Evolutionary conservation across 2,797 vertebrate species (phyloP), one percentile per base, ranked within the genome.

Genomic region (Alca torda): DNA sequence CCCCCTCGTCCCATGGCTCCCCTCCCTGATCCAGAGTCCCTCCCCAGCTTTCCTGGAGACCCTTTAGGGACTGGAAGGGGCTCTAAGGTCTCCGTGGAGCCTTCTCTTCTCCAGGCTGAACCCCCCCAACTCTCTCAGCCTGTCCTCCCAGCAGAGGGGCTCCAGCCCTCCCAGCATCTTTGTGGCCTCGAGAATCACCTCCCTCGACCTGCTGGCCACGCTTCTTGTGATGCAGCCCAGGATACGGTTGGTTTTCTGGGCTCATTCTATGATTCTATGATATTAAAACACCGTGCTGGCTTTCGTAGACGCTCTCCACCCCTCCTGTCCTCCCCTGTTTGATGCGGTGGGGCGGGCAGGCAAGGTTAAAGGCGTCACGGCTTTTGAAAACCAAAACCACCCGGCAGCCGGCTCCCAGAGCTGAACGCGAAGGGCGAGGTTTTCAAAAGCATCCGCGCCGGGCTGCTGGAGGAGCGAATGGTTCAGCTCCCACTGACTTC

Each of bases 401-500:
- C n/a, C 25, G 4, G 57, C 69, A 77, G 76, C 72, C 85, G 45
- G 33, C 74, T 95, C 61, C 76, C 31, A 70, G 83, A 67, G 48
- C 86, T 4, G n/a, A 78, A 57, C 37, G 9, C 0, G 35, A 72
- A 90, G 91, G 85, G 91, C 0, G 69, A 94, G 94, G 74, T 68
- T 93, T 85, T 48, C 72, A 59, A 89, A 95, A 94, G 89, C 82
- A 53, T 43, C 67, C 0, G 0, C 1, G 7, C 56, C 0, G 2
- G 73, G 77, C 67, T 78, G 87, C 82, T 51, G 69, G 31, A 94
- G 69, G 65, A 93, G 61, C 0, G 45, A 45, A 87, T 37, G 84
- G 87, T 87, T 79, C 81, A 65, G 84, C 84, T 92, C 92, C 74
- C 84, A 73, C 74, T 63, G 70, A 96, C 94, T 95, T 96, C 89